A percentile compares a stretch with the other conserved stretches of the same genome.
These are phyloP conservation scores for Chaetorhynchus papuensis DNA, from an alignment of 2,113 vertebrate species.

Conservation along the genomic window DNA sequence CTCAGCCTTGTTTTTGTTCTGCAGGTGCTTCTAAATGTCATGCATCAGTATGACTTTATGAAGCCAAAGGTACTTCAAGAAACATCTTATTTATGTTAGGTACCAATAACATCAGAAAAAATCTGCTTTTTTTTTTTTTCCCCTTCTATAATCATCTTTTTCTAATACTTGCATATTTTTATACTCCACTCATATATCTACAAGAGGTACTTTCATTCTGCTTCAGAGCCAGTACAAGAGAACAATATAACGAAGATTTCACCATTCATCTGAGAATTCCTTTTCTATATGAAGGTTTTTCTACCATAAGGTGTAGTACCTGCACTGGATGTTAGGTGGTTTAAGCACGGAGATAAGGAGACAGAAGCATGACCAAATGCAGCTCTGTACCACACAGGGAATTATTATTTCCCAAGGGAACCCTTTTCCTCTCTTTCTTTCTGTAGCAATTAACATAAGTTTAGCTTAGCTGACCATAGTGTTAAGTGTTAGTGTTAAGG, in stretches of 20 bases:
- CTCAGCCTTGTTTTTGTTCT: not conserved
- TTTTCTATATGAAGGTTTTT: not conserved
- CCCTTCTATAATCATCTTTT: not conserved
- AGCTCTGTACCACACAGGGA: not conserved
- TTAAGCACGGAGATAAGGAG: not conserved
- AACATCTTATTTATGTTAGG: not conserved
- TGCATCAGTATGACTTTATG: not conserved
- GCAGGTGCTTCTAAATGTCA: not conserved
- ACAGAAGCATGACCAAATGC: not conserved
- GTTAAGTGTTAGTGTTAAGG: not conserved
- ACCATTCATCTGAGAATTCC: not conserved
- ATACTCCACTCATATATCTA: not conserved
- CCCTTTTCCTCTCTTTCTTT: not conserved
- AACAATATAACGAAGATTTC: rapidly evolving
- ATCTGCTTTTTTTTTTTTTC: rapidly evolving
- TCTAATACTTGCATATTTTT: not conserved
- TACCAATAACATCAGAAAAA: not conserved
- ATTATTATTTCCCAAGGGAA: not conserved
- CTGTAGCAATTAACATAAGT: not conserved
- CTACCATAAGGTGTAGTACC: not conserved
- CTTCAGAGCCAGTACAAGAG: not conserved
- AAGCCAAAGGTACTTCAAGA: not conserved
- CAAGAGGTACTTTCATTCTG: not conserved
- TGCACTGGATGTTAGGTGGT: not conserved
- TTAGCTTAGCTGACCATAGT: not conserved